Evolutionary conservation across 2,888 invertebrate genomes (phyloP).

Genomic region (Mactromeris polynyma): DNA sequence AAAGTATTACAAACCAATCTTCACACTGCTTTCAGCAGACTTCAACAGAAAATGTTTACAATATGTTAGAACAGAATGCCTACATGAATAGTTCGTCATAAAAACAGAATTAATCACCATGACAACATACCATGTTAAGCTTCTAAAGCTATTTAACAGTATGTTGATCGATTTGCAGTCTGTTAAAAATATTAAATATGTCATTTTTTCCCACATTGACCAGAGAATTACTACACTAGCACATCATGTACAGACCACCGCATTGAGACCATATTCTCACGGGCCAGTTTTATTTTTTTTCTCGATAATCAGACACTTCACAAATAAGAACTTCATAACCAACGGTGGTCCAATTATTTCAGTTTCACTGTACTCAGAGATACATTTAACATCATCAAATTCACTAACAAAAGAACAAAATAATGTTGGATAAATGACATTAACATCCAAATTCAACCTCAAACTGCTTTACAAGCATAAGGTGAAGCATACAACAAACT

Average conservation of each 20-base stretch:
- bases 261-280: too few species aligned
- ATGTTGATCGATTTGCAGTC: neutral
- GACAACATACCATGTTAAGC: neutral
- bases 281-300: too few species aligned
- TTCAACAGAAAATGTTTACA: conserved; percentile 16
- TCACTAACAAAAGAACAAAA: too few species aligned
- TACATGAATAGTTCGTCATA: neutral
- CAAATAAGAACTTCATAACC: too few species aligned
- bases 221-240: too few species aligned
- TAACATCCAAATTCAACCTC: neutral
- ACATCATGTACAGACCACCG: too few species aligned
- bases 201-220: neutral
- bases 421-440: neutral
- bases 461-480: conserved; percentile 1
- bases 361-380: too few species aligned
- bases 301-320: too few species aligned
- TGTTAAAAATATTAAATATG: neutral
- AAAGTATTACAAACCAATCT: neutral
- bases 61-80: neutral
- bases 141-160: neutral
- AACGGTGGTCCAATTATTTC: too few species aligned
- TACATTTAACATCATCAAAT: too few species aligned
- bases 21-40: conserved; percentile 33
- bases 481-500: neutral
- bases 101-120: neutral